Conservation (phyloP, 2,797 vertebrate genomes). For the Pangasius djambal region DNA sequence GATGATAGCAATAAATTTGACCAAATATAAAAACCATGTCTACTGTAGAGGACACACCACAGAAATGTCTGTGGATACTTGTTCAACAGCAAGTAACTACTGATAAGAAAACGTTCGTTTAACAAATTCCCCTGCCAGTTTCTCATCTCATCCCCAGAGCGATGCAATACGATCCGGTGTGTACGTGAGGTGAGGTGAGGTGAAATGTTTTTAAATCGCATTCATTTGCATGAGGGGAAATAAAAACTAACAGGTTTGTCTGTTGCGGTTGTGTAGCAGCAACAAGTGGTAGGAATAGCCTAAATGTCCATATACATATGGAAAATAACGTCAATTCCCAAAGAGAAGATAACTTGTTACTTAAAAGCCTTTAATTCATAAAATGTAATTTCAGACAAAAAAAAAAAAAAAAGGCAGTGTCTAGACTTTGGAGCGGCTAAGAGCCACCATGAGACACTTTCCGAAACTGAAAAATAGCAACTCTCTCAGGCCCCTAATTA, state of each 20-base stretch:
- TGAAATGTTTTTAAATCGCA: not conserved
- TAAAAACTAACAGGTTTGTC: not conserved
- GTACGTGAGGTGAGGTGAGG: not conserved
- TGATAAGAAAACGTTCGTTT: not conserved
- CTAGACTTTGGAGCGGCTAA: constrained; percentile 24
- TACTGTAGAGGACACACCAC: not conserved
- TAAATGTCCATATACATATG: not conserved
- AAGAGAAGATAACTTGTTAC: not conserved
- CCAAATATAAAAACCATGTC: not conserved
- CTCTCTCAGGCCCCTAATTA: constrained; percentile 44
- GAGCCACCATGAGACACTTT: constrained; percentile 33
- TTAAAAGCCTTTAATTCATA: not conserved
- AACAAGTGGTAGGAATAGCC: not conserved
- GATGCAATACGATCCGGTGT: not conserved
- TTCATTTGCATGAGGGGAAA: not conserved
- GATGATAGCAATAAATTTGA: not conserved
- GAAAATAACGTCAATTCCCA: not conserved
- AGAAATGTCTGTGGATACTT: not conserved
- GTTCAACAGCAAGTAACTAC: too few relatives aligned
- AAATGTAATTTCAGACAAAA: not conserved
- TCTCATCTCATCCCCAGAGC: not conserved
- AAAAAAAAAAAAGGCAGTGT: not conserved
- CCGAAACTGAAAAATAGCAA: constrained; percentile 44
- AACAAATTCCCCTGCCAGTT: too few relatives aligned
- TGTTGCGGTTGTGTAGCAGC: not conserved